phyloP scores from a whole-genome alignment of 2,797 vertebrate genomes.

The Microhierax caerulescens region DNA sequence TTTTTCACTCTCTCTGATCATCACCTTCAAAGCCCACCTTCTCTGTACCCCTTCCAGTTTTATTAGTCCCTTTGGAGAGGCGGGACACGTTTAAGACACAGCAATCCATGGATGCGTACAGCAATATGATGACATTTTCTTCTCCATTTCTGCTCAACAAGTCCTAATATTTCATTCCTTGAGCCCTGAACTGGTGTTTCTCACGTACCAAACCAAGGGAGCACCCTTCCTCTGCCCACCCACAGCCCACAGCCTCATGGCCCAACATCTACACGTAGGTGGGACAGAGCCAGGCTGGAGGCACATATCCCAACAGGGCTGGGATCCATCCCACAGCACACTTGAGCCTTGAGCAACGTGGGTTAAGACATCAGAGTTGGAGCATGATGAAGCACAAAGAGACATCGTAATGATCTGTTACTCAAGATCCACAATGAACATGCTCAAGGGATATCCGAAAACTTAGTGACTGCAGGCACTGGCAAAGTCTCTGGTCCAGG shows the following conservation, averaged over 20 bases:
- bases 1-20: neutral
- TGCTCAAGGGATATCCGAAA: neutral
- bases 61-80: neutral
- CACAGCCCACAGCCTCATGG: neutral
- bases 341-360: neutral
- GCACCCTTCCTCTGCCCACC: neutral
- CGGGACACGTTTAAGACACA: neutral
- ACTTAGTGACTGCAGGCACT: neutral
- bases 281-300: neutral
- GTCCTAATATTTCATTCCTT: neutral
- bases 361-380: neutral
- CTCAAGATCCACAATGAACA: neutral
- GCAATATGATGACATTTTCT: neutral
- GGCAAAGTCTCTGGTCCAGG: neutral
- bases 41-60: neutral
- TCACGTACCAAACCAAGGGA: neutral
- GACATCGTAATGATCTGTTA: neutral
- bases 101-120: neutral
- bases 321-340: neutral
- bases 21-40: neutral
- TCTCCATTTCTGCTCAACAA: neutral
- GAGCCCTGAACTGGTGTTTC: neutral
- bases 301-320: neutral
- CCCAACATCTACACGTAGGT: neutral
- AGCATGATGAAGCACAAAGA: neutral